Conservation (phyloP, 2,888 invertebrate species). For the Saturnia pavonia region DNA sequence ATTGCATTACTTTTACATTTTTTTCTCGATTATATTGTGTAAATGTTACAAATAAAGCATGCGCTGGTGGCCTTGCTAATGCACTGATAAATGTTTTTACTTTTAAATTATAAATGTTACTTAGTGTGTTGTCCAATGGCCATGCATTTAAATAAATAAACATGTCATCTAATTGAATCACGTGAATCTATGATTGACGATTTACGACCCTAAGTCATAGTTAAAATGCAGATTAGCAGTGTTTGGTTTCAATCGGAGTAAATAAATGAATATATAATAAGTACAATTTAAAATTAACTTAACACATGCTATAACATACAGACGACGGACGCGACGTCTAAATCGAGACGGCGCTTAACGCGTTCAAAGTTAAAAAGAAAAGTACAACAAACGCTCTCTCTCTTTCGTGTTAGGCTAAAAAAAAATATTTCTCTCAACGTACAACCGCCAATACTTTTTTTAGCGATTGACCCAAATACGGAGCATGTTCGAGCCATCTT, state of each 20-base stretch:
- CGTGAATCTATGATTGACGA: background rate
- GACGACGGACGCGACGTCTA: slow-evolving; percentile 8
- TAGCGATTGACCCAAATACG: slow-evolving; percentile 77
- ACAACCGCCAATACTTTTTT: slow-evolving; percentile 58
- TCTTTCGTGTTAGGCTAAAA: slow-evolving; percentile 40
- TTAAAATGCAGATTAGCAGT: background rate
- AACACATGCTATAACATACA: slow-evolving; percentile 11
- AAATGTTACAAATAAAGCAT: too few species aligned
- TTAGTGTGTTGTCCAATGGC: too few species aligned
- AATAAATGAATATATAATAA: background rate
- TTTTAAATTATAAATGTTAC: too few species aligned
- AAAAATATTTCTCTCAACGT: slow-evolving; percentile 22
- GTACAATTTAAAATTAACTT: slow-evolving; percentile 9
- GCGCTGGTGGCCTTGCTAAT: too few species aligned
- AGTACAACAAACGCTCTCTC: slow-evolving; percentile 22
- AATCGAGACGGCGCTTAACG: slow-evolving; percentile 45
- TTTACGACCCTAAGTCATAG: background rate
- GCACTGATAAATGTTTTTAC: too few species aligned
- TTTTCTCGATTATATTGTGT: too few species aligned
- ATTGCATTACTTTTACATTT: too few species aligned
- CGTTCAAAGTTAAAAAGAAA: slow-evolving; percentile 41
- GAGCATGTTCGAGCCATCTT: slow-evolving; percentile 57
- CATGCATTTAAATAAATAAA: background rate
- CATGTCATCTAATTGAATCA: background rate
- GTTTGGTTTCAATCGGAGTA: background rate